Conservation (phyloP, 2,797 vertebrate species). For the Sphaeramia orbicularis region DNA sequence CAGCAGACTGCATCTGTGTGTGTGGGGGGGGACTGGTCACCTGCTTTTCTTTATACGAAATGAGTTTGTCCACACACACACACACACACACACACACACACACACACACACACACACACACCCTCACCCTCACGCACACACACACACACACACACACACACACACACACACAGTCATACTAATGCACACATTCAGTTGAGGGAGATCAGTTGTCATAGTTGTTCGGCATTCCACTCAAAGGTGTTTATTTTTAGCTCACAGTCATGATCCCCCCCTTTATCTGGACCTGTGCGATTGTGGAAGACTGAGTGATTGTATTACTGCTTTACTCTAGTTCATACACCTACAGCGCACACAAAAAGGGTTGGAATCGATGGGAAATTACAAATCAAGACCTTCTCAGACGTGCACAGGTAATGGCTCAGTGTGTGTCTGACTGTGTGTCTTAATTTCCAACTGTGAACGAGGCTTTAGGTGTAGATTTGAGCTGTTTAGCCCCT, state of each 20-base stretch:
- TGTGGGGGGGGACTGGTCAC: not conserved
- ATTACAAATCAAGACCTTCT: conserved; percentile 97
- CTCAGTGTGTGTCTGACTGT: not conserved
- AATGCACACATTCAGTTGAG: conserved; percentile 33
- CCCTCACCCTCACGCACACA: too few relatives aligned
- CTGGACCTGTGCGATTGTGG: conserved; percentile 79
- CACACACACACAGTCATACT: conserved; percentile 14
- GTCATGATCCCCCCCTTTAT: conserved; percentile 86
- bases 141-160: conserved; percentile 2
- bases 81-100: conserved; percentile 3
- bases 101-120: too few relatives aligned
- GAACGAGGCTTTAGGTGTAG: not conserved
- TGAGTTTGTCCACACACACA: too few relatives aligned
- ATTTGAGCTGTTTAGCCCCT: too few relatives aligned
- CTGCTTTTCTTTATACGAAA: conserved; percentile 29
- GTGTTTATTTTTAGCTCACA: conserved; percentile 94
- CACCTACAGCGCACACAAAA: conserved; percentile 63
- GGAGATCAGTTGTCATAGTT: conserved; percentile 86
- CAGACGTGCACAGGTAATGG: conserved; percentile 96
- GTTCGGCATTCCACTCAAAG: conserved; percentile 88
- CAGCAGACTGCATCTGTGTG: not conserved
- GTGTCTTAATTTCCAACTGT: conserved; percentile 3
- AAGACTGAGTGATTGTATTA: conserved; percentile 75
- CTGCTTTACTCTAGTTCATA: conserved; percentile 66
- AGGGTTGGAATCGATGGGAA: conserved; percentile 89